phyloP scores from a whole-genome alignment of 2,888 invertebrate species.

The Oscheius myriophilus region DNA sequence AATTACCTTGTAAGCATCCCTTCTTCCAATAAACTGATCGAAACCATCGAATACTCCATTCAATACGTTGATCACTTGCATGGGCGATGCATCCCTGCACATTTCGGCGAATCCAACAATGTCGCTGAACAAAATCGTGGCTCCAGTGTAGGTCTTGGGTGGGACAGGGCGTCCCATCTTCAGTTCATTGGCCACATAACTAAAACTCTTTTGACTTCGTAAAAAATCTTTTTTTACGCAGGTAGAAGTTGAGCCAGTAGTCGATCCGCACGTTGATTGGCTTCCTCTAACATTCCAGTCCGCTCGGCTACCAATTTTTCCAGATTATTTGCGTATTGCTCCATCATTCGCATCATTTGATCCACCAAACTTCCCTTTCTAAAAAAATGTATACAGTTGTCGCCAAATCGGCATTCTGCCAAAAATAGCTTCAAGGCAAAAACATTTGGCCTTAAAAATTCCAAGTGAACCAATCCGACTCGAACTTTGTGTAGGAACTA shows the following conservation, averaged over 20 bases:
- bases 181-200: slow-evolving; percentile 66
- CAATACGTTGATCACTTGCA: slow-evolving; percentile 66
- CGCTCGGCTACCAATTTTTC: slow-evolving; percentile 69
- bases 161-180: slow-evolving; percentile 67
- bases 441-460: too few species aligned
- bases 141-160: slow-evolving; percentile 62
- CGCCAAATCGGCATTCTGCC: too few species aligned
- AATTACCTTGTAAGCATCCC: slow-evolving; percentile 58
- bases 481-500: too few species aligned
- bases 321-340: slow-evolving; percentile 68
- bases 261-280: slow-evolving; percentile 64
- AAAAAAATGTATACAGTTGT: slow-evolving; percentile 35
- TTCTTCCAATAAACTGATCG: slow-evolving; percentile 63
- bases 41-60: slow-evolving; percentile 67
- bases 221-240: slow-evolving; percentile 18
- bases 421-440: too few species aligned
- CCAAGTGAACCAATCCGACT: too few species aligned
- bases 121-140: slow-evolving; percentile 66
- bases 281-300: slow-evolving; percentile 70
- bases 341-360: slow-evolving; percentile 67
- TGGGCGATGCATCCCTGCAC: slow-evolving; percentile 60
- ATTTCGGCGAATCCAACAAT: slow-evolving; percentile 67
- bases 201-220: slow-evolving; percentile 12
- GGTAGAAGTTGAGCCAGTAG: slow-evolving; percentile 65
- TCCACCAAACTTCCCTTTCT: slow-evolving; percentile 68